phyloP scores from a whole-genome alignment of 1,140 invertebrate genomes.

The Drosophila willistoni region DNA sequence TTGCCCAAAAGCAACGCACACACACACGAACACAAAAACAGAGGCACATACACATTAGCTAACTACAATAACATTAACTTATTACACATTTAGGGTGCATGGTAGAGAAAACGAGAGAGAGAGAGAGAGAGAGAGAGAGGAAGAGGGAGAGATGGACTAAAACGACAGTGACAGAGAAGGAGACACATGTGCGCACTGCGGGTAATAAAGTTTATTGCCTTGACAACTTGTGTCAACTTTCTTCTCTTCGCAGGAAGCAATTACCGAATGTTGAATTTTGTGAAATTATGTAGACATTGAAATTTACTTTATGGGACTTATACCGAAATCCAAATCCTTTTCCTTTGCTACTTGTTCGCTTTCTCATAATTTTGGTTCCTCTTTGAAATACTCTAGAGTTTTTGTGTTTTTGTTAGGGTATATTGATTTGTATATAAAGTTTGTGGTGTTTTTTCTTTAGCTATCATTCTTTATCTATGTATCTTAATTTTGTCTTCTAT shows the following conservation, averaged over 20 bases:
- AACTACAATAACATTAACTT: constrained; percentile 49
- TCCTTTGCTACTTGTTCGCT: constrained; percentile 6
- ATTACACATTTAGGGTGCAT: background rate
- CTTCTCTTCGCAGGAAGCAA: constrained; percentile 7
- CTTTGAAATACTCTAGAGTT: background rate
- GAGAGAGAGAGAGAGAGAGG: background rate
- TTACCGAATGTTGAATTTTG: constrained; percentile 11
- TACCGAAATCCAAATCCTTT: constrained; percentile 7
- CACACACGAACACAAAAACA: constrained; percentile 27
- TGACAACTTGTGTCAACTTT: constrained; percentile 49
- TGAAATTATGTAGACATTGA: constrained; percentile 13
- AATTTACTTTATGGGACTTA: constrained; percentile 13
- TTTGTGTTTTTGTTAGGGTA: background rate
- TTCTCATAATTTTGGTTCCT: background rate
- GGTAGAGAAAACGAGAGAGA: background rate
- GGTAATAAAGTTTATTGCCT: constrained; percentile 58
- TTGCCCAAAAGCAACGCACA: constrained; percentile 19
- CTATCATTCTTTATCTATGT: too few relatives aligned
- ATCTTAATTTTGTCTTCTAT: too few relatives aligned
- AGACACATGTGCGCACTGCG: constrained; percentile 47
- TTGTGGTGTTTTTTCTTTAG: too few relatives aligned
- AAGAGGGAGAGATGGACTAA: background rate
- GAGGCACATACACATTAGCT: constrained; percentile 39
- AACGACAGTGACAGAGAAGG: constrained; percentile 3
- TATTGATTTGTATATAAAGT: background rate